A percentile compares a stretch with the other conserved stretches of the same genome.
Evolutionary conservation across 2,113 vertebrate genomes (phyloP).

Genomic region (Zeus faber): DNA sequence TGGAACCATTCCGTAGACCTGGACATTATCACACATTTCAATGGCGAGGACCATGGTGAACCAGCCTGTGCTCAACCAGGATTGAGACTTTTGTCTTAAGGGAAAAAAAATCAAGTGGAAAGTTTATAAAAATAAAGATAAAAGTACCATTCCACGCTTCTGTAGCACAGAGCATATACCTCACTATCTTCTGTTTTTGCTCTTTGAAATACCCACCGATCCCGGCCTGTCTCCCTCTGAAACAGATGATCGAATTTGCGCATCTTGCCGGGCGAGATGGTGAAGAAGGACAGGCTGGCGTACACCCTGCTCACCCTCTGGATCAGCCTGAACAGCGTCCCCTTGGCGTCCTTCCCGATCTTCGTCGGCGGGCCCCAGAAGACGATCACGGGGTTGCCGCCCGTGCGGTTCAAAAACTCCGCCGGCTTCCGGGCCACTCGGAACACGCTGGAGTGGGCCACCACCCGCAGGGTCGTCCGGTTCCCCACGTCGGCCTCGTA

Average conservation of each 20-base stretch:
- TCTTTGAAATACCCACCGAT: constrained; percentile 75
- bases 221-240: constrained; percentile 88
- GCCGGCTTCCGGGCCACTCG: constrained; percentile 82
- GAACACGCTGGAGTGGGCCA: constrained; percentile 94
- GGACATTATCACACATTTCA: constrained; percentile 89
- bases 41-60: constrained; percentile 98
- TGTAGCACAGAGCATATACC: no score
- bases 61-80: constrained; percentile 97
- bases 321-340: constrained; percentile 84
- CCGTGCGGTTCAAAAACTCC: constrained; percentile 81
- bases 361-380: constrained; percentile 92
- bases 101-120: not conserved
- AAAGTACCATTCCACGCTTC: no score
- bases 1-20: constrained; percentile 96
- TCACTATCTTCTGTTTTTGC: no score
- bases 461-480: constrained; percentile 87
- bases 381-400: constrained; percentile 80
- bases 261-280: constrained; percentile 83
- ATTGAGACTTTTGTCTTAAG: constrained; percentile 91
- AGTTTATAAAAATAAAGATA: no score
- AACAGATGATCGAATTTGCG: constrained; percentile 89
- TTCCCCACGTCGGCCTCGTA: constrained; percentile 85
- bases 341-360: constrained; percentile 83
- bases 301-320: constrained; percentile 82
- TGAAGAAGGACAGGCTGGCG: constrained; percentile 83